Evolutionary conservation across 2,797 vertebrate species (phyloP).

Genomic region (Limosa lapponica): DNA sequence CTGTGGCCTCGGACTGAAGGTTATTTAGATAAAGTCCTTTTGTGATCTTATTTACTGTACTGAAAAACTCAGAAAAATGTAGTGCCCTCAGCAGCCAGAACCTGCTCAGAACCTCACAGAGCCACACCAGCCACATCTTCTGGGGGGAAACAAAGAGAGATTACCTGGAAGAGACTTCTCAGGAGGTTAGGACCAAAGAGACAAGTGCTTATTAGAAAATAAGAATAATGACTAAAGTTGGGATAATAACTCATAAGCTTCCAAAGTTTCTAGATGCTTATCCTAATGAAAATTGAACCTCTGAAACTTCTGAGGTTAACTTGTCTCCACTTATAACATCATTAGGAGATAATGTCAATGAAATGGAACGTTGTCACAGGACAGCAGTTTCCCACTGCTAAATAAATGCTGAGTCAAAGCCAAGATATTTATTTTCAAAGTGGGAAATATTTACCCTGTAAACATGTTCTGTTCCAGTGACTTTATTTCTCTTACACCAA

Average conservation of each 20-base stretch:
- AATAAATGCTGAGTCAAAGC: slow-evolving; percentile 52
- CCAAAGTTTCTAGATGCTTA: background rate
- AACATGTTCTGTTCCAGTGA: slow-evolving; percentile 74
- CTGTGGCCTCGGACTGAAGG: background rate
- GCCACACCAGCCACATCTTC: background rate
- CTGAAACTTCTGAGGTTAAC: slow-evolving; percentile 47
- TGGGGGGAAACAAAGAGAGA: background rate
- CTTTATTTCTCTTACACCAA: slow-evolving; percentile 65
- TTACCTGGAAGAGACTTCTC: background rate
- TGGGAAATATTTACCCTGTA: slow-evolving; percentile 72
- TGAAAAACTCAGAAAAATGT: background rate
- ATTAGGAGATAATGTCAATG: slow-evolving; percentile 40
- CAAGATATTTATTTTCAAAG: slow-evolving; percentile 73
- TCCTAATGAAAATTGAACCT: slow-evolving; percentile 25
- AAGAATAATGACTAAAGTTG: background rate
- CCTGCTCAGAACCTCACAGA: background rate
- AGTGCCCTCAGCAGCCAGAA: background rate
- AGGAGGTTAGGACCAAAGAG: background rate
- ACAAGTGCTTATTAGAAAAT: background rate
- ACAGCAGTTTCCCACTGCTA: slow-evolving; percentile 53
- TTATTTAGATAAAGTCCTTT: background rate
- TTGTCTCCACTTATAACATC: slow-evolving; percentile 22
- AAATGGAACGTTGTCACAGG: slow-evolving; percentile 48
- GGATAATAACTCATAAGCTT: background rate
- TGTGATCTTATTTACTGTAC: background rate